These are phyloP conservation scores for Cyclopterus lumpus DNA, from an alignment of 2,797 vertebrate genomes.

Conservation along the genomic window DNA sequence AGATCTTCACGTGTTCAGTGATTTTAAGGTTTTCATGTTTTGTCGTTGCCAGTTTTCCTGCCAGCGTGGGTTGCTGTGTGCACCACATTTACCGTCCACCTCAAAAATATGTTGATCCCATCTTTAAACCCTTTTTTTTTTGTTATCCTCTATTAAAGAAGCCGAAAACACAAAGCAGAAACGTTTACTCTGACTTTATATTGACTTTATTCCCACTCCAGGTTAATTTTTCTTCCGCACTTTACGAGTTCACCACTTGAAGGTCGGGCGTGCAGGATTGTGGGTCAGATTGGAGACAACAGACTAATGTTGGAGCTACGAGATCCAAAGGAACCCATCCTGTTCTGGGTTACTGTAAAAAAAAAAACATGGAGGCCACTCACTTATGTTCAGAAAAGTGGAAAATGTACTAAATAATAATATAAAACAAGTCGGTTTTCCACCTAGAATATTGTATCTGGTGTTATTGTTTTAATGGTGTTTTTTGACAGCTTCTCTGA, in stretches of 20 bases:
- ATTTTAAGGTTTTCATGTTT: background rate
- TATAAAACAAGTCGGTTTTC: too few relatives aligned
- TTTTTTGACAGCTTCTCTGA: background rate
- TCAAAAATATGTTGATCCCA: background rate
- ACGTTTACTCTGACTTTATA: background rate
- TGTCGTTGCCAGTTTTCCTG: background rate
- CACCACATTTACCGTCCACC: background rate
- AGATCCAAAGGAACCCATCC: too few relatives aligned
- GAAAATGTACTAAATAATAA: too few relatives aligned
- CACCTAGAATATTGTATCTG: too few relatives aligned
- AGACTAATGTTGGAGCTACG: too few relatives aligned
- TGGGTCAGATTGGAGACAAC: too few relatives aligned
- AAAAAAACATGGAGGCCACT: too few relatives aligned
- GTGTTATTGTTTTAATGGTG: too few relatives aligned
- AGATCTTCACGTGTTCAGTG: background rate
- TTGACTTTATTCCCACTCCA: background rate
- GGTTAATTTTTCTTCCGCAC: background rate
- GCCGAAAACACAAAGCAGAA: background rate
- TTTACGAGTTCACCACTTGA: too few relatives aligned
- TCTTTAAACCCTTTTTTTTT: conserved; percentile 2
- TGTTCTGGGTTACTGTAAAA: too few relatives aligned
- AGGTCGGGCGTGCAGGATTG: too few relatives aligned
- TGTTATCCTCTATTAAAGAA: background rate
- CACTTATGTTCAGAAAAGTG: too few relatives aligned
- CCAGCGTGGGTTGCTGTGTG: background rate